Evolutionary conservation across 2,797 vertebrate genomes (phyloP), one percentile per base, ranked within the genome.

Genomic region (Lutjanus campechanus): DNA sequence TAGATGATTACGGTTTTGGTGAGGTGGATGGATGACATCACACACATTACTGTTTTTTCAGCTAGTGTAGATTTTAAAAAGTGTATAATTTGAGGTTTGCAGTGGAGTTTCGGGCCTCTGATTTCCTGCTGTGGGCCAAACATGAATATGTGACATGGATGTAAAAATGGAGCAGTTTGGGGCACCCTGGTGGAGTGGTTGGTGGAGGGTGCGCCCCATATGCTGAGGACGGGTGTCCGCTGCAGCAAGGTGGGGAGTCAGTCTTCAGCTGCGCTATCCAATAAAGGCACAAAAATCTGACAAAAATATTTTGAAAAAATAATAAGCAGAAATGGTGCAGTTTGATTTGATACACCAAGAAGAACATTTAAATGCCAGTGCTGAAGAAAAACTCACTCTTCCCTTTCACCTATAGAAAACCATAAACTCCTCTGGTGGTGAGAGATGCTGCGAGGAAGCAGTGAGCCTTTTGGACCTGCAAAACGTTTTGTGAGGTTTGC

Each of bases 401-500:
- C n/a, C 51, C 44, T n/a, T 43, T 25, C 43, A 12, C 47, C 51
- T 25, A 4, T 15, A 54, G 41, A 74, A 47, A 78, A 15, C 19
- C 11, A 46, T 63, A 20, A 74, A 63, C n/a, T 66, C 20, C 19
- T 12, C 53, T 36, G 19, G 1, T 1, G 47, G 9, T n/a, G 1
- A 70, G 46, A 8, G 46, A 64, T 40, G 69, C 41, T 53, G 12
- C 8, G 64, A 75, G 65, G 65, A 66, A 15, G 50, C 69, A 60
- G 53, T n/a, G 22, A 79, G 53, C 19, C 22, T 11, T 19, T 16
- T 56, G 53, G 8, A 75, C 55, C 53, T 72, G 73, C 41, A 47
- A 40, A 71, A 46, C 51, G 41, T 69, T 72, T 15, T 73, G 46
- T 54, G 29, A 68, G 65, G 55, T 65, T 73, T 69, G 59, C 56